Conservation (phyloP, 2,797 vertebrate genomes). For the Spinus pinus region DNA sequence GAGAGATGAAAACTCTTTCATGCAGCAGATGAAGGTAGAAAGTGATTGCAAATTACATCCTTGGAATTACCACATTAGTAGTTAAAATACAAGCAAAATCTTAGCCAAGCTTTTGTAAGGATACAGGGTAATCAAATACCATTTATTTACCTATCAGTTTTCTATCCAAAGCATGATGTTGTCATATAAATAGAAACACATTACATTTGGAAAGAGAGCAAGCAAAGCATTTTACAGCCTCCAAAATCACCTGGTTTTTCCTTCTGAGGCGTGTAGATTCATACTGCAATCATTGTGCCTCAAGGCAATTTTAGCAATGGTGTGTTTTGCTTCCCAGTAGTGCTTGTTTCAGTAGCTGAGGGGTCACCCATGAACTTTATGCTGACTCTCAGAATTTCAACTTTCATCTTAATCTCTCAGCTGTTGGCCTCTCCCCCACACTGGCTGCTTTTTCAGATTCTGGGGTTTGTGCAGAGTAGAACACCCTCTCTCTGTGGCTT, state of each 20-base stretch:
- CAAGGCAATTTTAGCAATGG: not conserved
- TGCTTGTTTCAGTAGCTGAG: not conserved
- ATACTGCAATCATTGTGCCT: not conserved
- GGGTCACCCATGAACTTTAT: not conserved
- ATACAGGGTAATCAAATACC: not conserved
- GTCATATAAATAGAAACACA: not conserved
- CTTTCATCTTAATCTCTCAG: not conserved
- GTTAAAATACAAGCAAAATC: not conserved
- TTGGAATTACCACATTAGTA: not conserved
- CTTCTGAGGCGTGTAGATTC: not conserved
- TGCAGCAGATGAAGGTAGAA: not conserved
- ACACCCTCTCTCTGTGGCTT: not conserved
- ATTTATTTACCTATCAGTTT: not conserved
- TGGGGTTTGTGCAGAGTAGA: not conserved
- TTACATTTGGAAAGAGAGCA: not conserved
- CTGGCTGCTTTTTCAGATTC: not conserved
- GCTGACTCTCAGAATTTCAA: not conserved
- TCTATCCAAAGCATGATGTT: not conserved
- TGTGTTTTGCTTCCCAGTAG: not conserved
- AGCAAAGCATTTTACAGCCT: not conserved
- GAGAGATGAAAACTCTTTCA: not conserved
- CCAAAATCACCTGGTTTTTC: not conserved
- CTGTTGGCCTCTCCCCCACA: not conserved
- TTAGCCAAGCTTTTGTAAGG: not conserved
- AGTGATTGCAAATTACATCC: not conserved